Evolutionary conservation across 2,797 vertebrate species (phyloP), one percentile per base, ranked within the genome.

Genomic region (Notoglanidium macrostoma): DNA sequence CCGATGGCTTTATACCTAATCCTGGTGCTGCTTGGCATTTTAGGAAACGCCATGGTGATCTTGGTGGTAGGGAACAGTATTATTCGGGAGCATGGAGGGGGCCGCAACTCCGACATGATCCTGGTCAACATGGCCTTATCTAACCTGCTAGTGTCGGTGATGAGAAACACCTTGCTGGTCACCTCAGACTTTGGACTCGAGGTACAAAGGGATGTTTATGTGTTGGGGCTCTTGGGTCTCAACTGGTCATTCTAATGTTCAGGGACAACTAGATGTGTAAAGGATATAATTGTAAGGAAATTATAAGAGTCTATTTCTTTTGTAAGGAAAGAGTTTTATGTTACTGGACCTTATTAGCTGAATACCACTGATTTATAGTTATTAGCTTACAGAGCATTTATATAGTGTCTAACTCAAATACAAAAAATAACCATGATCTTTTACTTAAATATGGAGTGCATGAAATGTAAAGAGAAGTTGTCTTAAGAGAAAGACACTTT

Each of bases 61-160:
- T 83, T 61, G 0, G 95, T 96, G 32, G 94, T 96, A 23, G 94
- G 95, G 0, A 92, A 93, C 61, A 91, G 91, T 11, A 89, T 96
- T 8, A 17, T 95, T 0, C 86, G 59, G n/a, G 93, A 93, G 5
- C 86, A 84, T 0, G 74, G 89, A 1, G 89, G 90, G 1, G 92
- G 93, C 54, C 93, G 92, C 0, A 94, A 92, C 90, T 96, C 96
- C 0, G 96, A 97, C 83, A 93, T 96, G 86, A 96, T 97, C 72
- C 94, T 97, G 49, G 89, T 95, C 12, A 96, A 97, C 93, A 95
- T 97, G 94, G 94, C 96, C 0, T 67, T 95, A 61, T 95, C 95
- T 29, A 96, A 95, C 89, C 89, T 97, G 86, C 90, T 97, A 89
- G 93, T 97, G 85, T 96, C 95, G 0, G 10, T 95, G 74, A 32